phyloP scores from a whole-genome alignment of 2,888 invertebrate species.

The Metacarcinus magister region DNA sequence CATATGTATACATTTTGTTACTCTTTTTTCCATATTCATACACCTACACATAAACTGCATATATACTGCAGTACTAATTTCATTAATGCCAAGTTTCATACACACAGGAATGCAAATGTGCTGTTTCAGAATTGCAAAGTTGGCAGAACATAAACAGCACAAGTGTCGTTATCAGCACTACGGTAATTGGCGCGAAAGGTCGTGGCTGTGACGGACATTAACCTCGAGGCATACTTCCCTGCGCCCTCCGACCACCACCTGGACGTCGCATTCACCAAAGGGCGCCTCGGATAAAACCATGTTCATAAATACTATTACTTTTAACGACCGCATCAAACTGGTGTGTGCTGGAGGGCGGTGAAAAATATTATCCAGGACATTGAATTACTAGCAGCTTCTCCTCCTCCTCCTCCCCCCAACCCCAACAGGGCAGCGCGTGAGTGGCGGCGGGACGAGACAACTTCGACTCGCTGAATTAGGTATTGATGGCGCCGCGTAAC shows the following conservation, averaged over 20 bases:
- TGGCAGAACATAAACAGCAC: conserved; percentile 19
- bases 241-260: not conserved
- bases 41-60: conserved; percentile 49
- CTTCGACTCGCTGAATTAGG: conserved; percentile 50
- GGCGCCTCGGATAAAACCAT: conserved; percentile 46
- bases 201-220: not conserved
- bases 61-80: conserved; percentile 10
- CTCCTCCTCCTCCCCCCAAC: not conserved
- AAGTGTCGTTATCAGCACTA: conserved; percentile 56
- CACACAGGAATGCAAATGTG: conserved; percentile 41
- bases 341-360: conserved; percentile 43
- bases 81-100: conserved; percentile 52
- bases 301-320: conserved; percentile 74
- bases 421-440: not conserved
- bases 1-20: conserved; percentile 45
- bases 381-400: conserved; percentile 26
- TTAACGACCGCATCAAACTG: conserved; percentile 71
- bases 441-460: conserved; percentile 32
- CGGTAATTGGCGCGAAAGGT: conserved; percentile 54
- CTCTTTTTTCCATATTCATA: conserved; percentile 51
- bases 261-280: not conserved
- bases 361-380: conserved; percentile 44
- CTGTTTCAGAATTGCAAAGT: conserved; percentile 49
- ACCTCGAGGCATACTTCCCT: not conserved
- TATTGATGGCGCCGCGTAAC: conserved; percentile 58